Base-by-base conservation (phyloP, 2,888 invertebrate genomes). In the Cephus runcator region DNA sequence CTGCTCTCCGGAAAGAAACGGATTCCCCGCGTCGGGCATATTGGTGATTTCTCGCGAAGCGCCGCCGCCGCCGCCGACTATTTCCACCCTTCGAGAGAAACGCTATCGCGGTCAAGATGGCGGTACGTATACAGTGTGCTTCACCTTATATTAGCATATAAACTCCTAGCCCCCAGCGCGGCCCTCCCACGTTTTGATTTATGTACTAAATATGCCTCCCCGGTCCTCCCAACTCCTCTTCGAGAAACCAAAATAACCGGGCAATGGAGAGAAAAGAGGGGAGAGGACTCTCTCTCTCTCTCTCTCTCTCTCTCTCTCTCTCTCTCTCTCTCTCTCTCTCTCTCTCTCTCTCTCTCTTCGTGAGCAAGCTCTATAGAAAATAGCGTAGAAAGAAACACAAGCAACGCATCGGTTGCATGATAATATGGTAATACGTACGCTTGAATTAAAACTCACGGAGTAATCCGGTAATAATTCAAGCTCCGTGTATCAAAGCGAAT, bases 171-270 rank as follows among this genome's bases (percentile, higher is more conserved):
- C 88, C 82, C 86, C 82, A 88, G 90, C 88, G 75, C 85, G 83
- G 85, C 83, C 85, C 87, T 88, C 86, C 87, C 83, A 86, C 80
- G 85, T 83, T 90, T 87, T 91, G 91, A 91, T 91, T 91, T 90
- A 91, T 90, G 88, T 87, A 89, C 89, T 87, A 90, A 91, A 91
- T 90, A 90, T 91, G 90, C 90, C 91, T 88, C 86, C 85, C 86
- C 83, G 82, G 76, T 34, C 74, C 74, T 78, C 78, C 71, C 33
- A n/a, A 12, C 31, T 30, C 33, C 71, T 71, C 33, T 71, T 71
- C 71, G 71, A 71, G 71, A 71, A 30, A 15, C 15, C 15, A 40
- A 40, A 40, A 40, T 40, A 40, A 71, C 33, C 71, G 71, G 30
- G 71, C 79, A 79, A 83, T 82, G 82, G 79, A 79, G 80, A 80